Base-by-base conservation (phyloP, 2,113 vertebrate genomes). In the Menidia beryllina region DNA sequence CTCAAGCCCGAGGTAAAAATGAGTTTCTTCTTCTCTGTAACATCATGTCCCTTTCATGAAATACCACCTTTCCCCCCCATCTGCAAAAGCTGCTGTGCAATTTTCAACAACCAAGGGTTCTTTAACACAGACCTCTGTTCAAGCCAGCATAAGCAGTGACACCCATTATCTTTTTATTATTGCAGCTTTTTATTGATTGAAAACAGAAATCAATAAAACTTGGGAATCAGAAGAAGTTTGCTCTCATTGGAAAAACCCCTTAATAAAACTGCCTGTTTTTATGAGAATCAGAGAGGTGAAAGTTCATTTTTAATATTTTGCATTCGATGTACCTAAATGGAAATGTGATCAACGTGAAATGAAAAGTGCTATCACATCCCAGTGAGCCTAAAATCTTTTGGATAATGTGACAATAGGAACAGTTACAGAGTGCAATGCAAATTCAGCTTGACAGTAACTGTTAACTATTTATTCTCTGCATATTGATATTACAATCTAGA, bases 131-230 rank as follows among this genome's bases (percentile, higher is more conserved):
- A 26, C 3, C 4, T 0, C 14, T 38, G n/a, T 69, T 58, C 55
- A 39, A 43, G 51, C 39, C 64, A 24, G 50, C 53, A 76, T 71
- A 63, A 34, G 72, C 43, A 75, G 66, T 48, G 49, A 64, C 64
- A n/a, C 43, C 55, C 30, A 34, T 5, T 5, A 34, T 34, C 10
- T 34, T 6, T 34, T 34, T 6, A 34, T n/a, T n/a, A n/a, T n/a
- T n/a, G n/a, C n/a, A n/a, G n/a, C n/a, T n/a, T n/a, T n/a, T n/a
- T n/a, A n/a, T n/a, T n/a, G n/a, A n/a, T n/a, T n/a, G n/a, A n/a
- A n/a, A n/a, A n/a, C n/a, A n/a, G n/a, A n/a, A n/a, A n/a, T n/a
- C n/a, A n/a, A n/a, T n/a, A n/a, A n/a, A n/a, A n/a, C n/a, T n/a
- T n/a, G n/a, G n/a, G n/a, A n/a, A n/a, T n/a, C n/a, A n/a, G n/a